Base-by-base conservation (phyloP, 2,797 vertebrate species). In the Lithobates pipiens region DNA sequence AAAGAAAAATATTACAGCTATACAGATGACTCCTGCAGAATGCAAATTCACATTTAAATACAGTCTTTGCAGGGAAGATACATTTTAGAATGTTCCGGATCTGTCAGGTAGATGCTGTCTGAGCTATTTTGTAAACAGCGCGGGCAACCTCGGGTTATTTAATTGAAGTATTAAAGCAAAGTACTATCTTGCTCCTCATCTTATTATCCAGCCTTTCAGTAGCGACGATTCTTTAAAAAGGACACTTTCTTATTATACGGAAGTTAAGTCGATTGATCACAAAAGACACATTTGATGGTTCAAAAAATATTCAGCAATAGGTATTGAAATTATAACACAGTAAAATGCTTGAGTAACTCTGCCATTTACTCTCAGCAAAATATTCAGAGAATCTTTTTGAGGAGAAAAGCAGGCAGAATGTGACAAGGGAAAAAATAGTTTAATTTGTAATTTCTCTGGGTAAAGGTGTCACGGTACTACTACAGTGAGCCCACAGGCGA, bases 381-480 rank as follows among this genome's bases (percentile, higher is more conserved):
- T 89, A 89, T 83, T 80, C 71, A 83, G 88, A 65, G 82, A 80
- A 91, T 91, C 68, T 91, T 83, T 67, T 83, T 91, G 87, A 90
- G 90, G 91, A 90, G 85, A 39, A 23, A 74, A 80, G 76, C 69
- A 67, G 77, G 83, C 88, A 67, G 44, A 88, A 90, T 89, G 70
- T 92, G 89, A 91, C 91, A 91, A 89, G 88, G 1, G 4, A 76
- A 91, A 80, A 92, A 92, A 91, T 91, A 83, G 88, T 91, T 91
- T 90, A 88, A 90, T 91, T 93, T 86, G 42, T 29, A 83, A 68
- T 29, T 68, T 83, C 78, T 39, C 42, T 10, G n/a, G 11, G 72
- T 61, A 54, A 39, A 82, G n/a, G n/a, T n/a, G n/a, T n/a, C n/a
- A n/a, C n/a, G n/a, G n/a, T n/a, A n/a, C n/a, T n/a, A n/a, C n/a